Conservation (phyloP, 1,140 invertebrate genomes). For the Andrena cerasifolii region DNA sequence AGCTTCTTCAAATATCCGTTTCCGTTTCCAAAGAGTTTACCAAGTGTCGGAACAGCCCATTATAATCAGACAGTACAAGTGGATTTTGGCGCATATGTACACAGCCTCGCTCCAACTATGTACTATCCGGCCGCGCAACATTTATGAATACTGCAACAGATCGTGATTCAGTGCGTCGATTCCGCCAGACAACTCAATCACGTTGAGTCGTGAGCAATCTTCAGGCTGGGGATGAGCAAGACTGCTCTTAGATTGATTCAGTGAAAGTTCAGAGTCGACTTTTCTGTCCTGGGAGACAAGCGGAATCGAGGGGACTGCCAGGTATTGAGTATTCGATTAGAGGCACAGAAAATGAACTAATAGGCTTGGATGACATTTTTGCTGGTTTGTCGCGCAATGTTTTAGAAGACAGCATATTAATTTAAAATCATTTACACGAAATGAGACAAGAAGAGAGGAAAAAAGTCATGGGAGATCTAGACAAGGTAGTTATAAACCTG, state of each 20-base stretch:
- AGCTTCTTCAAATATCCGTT: not conserved
- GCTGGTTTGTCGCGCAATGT: no score
- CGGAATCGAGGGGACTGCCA: slow-evolving; percentile 30
- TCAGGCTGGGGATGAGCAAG: not conserved
- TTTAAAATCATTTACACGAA: no score
- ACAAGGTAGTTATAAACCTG: no score
- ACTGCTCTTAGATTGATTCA: slow-evolving; percentile 26
- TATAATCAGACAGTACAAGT: not conserved
- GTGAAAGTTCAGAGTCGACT: slow-evolving; percentile 9
- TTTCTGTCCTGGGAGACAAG: not conserved
- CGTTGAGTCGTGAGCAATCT: not conserved
- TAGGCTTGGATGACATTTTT: no score
- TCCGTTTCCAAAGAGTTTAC: not conserved
- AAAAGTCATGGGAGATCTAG: no score
- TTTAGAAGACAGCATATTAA: no score
- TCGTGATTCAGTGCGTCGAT: slow-evolving; percentile 24
- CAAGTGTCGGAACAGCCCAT: no score
- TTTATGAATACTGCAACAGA: slow-evolving; percentile 31
- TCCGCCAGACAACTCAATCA: slow-evolving; percentile 14
- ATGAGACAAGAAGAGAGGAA: no score
- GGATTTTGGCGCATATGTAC: not conserved
- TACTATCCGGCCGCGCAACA: not conserved
- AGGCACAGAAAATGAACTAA: no score
- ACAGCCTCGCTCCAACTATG: not conserved
- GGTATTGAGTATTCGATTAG: no score